Conservation (phyloP, 2,888 invertebrate species). For the Scaeva pyrastri region DNA sequence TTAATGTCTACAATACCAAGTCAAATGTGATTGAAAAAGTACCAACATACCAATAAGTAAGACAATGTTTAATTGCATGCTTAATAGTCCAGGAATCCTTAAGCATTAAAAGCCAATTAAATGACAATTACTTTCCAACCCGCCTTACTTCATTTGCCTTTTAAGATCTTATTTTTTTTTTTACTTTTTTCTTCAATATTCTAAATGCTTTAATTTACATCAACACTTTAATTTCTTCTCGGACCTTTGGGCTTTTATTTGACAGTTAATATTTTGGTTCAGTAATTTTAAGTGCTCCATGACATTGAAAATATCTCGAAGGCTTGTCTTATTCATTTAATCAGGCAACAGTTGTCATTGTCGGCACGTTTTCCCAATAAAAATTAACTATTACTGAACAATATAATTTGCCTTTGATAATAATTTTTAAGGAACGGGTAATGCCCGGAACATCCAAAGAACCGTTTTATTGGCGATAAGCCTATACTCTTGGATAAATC, state of each 20-base stretch:
- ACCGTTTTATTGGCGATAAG: background rate
- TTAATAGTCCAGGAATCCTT: too few species aligned
- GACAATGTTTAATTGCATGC: too few species aligned
- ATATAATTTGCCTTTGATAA: background rate
- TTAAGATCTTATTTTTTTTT: background rate
- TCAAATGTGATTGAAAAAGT: too few species aligned
- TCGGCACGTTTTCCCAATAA: constrained; percentile 17
- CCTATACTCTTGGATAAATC: background rate
- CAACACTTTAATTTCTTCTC: background rate
- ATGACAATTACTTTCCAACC: background rate
- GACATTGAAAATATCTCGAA: background rate
- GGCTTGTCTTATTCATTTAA: background rate
- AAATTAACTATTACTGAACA: background rate
- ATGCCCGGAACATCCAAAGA: background rate
- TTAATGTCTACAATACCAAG: too few species aligned
- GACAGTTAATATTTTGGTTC: constrained; percentile 14
- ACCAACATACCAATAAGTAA: too few species aligned
- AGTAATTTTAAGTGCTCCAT: constrained; percentile 13
- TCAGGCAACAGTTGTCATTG: background rate
- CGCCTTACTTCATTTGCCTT: background rate
- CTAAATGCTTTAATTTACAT: background rate
- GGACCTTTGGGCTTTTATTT: background rate
- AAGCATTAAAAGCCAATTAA: background rate
- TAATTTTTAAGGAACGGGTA: background rate
- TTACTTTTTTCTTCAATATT: background rate